Evolutionary conservation across 2,113 vertebrate genomes (phyloP).

Genomic region (Neomonachus schauinslandi): DNA sequence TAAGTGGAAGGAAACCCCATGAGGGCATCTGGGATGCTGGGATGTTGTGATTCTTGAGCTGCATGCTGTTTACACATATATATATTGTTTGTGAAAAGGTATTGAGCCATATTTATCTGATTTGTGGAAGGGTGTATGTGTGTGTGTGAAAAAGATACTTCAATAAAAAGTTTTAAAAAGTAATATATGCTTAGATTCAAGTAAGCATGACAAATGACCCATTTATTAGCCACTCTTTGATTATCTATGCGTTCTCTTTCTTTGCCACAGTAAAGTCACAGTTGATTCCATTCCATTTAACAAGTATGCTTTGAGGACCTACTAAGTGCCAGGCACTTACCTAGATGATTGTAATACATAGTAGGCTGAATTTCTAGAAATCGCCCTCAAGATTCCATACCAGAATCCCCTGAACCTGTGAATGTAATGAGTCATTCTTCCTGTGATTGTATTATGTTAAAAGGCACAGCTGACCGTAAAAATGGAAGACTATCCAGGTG

Average conservation of each 20-base stretch:
- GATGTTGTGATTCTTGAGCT: background rate
- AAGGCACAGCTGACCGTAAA: background rate
- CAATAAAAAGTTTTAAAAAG: background rate
- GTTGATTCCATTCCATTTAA: background rate
- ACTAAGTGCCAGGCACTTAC: background rate
- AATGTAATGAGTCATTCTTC: background rate
- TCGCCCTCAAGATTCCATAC: background rate
- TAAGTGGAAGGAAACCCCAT: background rate
- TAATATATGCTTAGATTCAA: background rate
- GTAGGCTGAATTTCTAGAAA: background rate
- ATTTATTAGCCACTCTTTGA: background rate
- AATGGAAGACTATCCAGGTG: background rate
- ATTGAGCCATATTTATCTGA: background rate
- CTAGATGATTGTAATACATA: background rate
- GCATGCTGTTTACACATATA: background rate
- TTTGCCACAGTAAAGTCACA: background rate
- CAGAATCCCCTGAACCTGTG: background rate
- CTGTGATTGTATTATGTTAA: background rate
- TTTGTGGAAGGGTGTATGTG: background rate
- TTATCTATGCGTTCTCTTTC: background rate
- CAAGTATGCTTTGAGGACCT: background rate
- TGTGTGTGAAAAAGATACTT: background rate
- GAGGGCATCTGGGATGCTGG: background rate
- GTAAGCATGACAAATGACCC: background rate
- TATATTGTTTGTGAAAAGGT: background rate